Conservation (phyloP, 2,888 invertebrate species). For the Dichetophora obliterata region DNA sequence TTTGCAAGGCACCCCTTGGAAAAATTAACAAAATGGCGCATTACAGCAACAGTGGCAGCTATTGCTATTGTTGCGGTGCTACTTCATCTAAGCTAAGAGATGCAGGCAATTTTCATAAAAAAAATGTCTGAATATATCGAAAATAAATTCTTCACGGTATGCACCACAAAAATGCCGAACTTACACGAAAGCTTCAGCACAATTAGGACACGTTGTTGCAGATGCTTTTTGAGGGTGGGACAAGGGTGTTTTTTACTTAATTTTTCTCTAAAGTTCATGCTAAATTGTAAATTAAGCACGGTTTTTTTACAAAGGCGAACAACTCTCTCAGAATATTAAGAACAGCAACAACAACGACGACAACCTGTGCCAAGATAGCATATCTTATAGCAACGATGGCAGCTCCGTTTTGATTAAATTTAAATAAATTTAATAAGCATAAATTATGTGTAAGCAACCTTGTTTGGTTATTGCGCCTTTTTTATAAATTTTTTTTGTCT, state of each 20-base stretch:
- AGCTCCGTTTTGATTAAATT: slow-evolving; percentile 65
- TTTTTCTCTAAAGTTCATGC: not conserved
- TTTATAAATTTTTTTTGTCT: not conserved
- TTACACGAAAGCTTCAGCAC: slow-evolving; percentile 15
- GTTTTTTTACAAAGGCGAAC: not conserved
- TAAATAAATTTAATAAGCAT: slow-evolving; percentile 70
- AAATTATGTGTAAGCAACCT: slow-evolving; percentile 56
- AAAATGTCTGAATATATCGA: not conserved
- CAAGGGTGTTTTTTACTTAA: no score
- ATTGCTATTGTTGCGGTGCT: not conserved
- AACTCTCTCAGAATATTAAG: not conserved
- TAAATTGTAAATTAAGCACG: slow-evolving; percentile 20
- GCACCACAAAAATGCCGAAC: slow-evolving; percentile 21
- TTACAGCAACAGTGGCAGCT: slow-evolving; percentile 1
- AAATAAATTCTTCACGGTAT: slow-evolving; percentile 19
- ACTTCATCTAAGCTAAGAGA: not conserved
- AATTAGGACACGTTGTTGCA: slow-evolving; percentile 24
- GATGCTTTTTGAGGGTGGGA: not conserved
- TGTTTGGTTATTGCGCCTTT: not conserved
- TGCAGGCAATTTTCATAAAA: not conserved
- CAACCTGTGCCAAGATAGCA: not conserved
- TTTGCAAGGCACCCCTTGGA: not conserved
- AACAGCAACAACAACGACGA: not conserved
- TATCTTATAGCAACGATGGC: not conserved
- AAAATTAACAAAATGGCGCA: slow-evolving; percentile 7